Conservation (phyloP, 1,140 invertebrate genomes). For the Drosophila yakuba region DNA sequence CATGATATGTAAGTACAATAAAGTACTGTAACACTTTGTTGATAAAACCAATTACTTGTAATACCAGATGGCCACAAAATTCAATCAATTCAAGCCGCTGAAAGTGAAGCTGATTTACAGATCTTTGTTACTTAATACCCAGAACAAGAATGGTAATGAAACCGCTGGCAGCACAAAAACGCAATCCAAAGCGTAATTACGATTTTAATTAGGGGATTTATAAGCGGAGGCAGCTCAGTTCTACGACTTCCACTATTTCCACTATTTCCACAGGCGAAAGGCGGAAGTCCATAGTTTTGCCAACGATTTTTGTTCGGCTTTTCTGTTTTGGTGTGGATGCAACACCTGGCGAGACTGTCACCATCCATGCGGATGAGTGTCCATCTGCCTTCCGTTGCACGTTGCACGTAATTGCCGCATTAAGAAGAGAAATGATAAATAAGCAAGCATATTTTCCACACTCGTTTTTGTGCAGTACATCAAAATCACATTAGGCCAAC, state of each 20-base stretch:
- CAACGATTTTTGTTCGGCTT: conserved; percentile 4
- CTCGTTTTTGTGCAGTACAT: conserved; percentile 46
- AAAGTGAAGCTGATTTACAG: not conserved
- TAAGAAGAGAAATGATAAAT: conserved; percentile 2
- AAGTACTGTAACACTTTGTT: not conserved
- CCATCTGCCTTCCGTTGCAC: conserved; percentile 20
- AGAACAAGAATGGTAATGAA: conserved; percentile 34
- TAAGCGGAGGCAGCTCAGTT: conserved; percentile 43
- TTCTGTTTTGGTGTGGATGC: not conserved
- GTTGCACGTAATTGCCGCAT: conserved; percentile 12
- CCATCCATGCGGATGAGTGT: conserved; percentile 37
- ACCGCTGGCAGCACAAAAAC: conserved; percentile 11
- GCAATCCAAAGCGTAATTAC: conserved; percentile 40
- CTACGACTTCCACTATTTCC: conserved; percentile 1
- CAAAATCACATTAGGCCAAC: conserved; percentile 70
- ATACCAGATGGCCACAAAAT: not conserved
- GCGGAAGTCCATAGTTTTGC: conserved; percentile 23
- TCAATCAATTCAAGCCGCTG: not conserved
- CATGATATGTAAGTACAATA: no score
- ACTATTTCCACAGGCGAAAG: conserved; percentile 20
- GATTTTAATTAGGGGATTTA: conserved; percentile 64
- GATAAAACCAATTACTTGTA: not conserved
- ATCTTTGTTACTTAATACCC: not conserved
- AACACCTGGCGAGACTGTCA: conserved; percentile 35
- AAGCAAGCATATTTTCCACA: not conserved